A percentile compares a stretch with the other conserved stretches of the same genome.
phyloP scores from a whole-genome alignment of 1,140 invertebrate species.

The Drosophila parabipectinata region DNA sequence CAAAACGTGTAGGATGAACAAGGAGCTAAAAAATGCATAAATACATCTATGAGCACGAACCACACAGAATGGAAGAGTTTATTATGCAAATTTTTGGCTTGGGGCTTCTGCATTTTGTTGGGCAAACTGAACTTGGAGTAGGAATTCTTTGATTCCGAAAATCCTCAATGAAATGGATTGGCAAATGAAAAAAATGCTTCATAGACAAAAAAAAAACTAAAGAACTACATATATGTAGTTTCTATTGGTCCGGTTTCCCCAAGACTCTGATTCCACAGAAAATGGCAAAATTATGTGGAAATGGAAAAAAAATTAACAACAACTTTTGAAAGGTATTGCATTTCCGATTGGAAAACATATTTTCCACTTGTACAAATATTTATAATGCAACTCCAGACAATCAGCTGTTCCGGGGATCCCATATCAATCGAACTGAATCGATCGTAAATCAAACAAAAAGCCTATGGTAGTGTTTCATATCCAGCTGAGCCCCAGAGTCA shows the following conservation, averaged over 20 bases:
- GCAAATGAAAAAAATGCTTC: constrained; percentile 27
- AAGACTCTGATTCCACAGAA: not conserved
- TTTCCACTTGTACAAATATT: constrained; percentile 49
- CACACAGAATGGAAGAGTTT: constrained; percentile 9
- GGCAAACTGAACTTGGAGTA: constrained; percentile 27
- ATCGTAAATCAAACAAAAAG: constrained; percentile 45
- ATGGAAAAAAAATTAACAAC: constrained; percentile 8
- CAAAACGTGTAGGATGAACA: constrained; percentile 19
- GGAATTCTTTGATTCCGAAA: constrained; percentile 19
- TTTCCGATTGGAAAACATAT: constrained; percentile 37
- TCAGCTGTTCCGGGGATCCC: constrained; percentile 42
- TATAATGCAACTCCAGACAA: constrained; percentile 40
- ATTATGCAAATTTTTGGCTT: constrained; percentile 35
- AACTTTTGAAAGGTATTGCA: constrained; percentile 24
- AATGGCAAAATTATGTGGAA: constrained; percentile 19
- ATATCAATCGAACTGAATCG: constrained; percentile 29
- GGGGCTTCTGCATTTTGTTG: constrained; percentile 38
- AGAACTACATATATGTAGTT: not conserved
- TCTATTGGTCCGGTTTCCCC: constrained; percentile 2
- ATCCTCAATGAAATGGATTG: constrained; percentile 40
- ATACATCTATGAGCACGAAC: constrained; percentile 26
- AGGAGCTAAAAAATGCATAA: constrained; percentile 23
- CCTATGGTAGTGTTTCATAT: constrained; percentile 13
- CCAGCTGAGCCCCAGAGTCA: constrained; percentile 12
- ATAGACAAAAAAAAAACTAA: constrained; percentile 35